A percentile compares a stretch with the other conserved stretches of the same genome.
Conservation (phyloP, 2,113 vertebrate species). For the Lampris incognitus region DNA sequence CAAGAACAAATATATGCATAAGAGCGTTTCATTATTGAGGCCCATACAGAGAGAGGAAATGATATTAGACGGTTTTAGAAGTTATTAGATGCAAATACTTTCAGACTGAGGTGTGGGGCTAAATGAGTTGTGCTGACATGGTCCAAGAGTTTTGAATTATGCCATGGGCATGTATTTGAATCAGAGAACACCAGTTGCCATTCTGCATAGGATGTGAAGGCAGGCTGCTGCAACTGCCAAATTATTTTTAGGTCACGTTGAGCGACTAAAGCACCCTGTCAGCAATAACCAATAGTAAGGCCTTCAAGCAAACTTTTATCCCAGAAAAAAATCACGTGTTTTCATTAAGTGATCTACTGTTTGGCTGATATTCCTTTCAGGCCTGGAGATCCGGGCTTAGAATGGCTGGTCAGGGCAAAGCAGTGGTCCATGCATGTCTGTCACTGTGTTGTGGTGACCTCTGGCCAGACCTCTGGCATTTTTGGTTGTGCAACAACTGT, state of each 20-base stretch:
- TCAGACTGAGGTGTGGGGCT: background rate
- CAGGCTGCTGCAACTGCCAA: background rate
- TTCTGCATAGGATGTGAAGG: background rate
- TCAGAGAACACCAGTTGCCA: background rate
- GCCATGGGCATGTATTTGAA: constrained; percentile 20
- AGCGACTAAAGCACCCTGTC: constrained; percentile 13
- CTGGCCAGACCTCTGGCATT: constrained; percentile 29
- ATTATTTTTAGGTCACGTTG: constrained; percentile 32
- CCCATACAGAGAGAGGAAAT: background rate
- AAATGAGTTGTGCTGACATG: background rate
- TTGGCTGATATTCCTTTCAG: background rate
- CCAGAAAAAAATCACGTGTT: constrained; percentile 21
- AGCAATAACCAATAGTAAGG: constrained; percentile 4
- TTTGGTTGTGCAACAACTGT: constrained; percentile 30
- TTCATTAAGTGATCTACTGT: constrained; percentile 19
- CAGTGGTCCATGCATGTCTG: background rate
- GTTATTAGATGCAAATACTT: background rate
- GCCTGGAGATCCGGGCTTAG: background rate
- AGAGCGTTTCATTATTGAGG: background rate
- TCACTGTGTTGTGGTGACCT: constrained; percentile 41
- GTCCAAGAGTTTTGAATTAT: constrained; percentile 5
- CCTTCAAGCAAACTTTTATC: constrained; percentile 9
- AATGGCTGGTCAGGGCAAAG: background rate
- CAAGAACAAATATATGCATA: background rate
- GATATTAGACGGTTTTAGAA: background rate